Evolutionary conservation across 1,140 invertebrate genomes (phyloP), one percentile per base, ranked within the genome.

Genomic region (Drosophila serrata): DNA sequence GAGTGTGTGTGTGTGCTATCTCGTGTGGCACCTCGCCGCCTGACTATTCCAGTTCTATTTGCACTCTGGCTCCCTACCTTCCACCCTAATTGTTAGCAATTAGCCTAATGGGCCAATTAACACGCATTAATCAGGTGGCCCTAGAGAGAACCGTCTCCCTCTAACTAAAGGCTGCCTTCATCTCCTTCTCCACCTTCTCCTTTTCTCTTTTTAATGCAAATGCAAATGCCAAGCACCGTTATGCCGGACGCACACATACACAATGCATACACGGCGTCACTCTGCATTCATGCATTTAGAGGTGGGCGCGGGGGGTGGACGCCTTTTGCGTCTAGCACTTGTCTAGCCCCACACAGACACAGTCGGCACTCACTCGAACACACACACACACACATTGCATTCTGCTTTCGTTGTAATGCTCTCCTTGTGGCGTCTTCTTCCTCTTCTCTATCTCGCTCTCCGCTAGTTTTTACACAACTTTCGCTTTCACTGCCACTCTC

Each of bases 391-490:
- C 12, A 3, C 5, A 45, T 9, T 55, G 51, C 60, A 59, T 42
- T 24, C 56, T 67, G 72, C 35, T 65, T 46, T 68, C 37, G 70
- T 65, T 82, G 81, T 81, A 87, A 87, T 62, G 60, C 79, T 79
- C 68, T 74, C 77, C 53, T 77, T 63, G 46, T 46, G 35, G 62
- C 74, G 45, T 74, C 75, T 22, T 64, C 63, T 40, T 62, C 45
- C 45, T 65, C 49, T 42, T 62, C 48, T 19, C 53, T 39, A 31
- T 57, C 69, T 79, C 22, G 27, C 72, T 77, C 80, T 74, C 61
- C 11, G 57, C 64, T 88, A 90, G 84, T 90, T 88, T 87, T 88
- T 84, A 84, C 81, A 88, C 69, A 90, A 88, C 84, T 84, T 88
- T 88, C 84, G 68, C 81, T 87, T 88, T 87, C 79, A 58, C 45